Evolutionary conservation across 2,113 vertebrate species (phyloP).

Genomic region (Labeo rohita): DNA sequence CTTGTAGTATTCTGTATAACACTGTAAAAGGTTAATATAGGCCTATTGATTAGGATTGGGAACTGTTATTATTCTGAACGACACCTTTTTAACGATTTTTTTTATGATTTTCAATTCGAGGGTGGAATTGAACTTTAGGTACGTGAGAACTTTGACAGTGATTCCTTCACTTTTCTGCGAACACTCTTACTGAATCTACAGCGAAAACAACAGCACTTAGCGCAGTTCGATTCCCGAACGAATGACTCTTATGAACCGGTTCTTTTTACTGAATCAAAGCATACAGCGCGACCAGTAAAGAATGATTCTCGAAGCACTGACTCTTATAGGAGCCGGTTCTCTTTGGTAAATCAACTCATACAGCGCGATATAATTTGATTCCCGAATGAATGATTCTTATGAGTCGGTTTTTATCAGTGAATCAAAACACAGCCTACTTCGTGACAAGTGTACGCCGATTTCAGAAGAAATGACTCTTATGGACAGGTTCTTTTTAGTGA

Average conservation of each 20-base stretch:
- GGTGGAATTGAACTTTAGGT: background rate
- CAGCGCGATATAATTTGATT: too few relatives aligned
- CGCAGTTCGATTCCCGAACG: background rate
- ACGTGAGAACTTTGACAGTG: background rate
- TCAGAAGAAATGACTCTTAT: background rate
- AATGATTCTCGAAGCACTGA: background rate
- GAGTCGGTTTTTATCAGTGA: too few relatives aligned
- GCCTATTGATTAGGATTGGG: background rate
- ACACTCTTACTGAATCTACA: background rate
- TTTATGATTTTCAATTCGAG: background rate
- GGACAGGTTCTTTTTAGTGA: background rate
- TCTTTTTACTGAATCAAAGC: background rate
- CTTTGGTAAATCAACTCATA: background rate
- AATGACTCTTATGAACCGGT: background rate
- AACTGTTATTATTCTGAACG: background rate
- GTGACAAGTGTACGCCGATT: background rate
- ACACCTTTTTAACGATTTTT: background rate
- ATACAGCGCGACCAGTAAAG: background rate
- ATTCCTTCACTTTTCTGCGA: background rate
- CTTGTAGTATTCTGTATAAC: background rate
- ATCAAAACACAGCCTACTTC: too few relatives aligned
- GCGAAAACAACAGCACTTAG: background rate
- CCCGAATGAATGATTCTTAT: too few relatives aligned
- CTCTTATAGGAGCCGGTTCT: background rate
- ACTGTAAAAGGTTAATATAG: background rate